These are phyloP conservation scores for Wiebesia pumilae DNA, from an alignment of 1,140 invertebrate genomes.

Conservation along the genomic window DNA sequence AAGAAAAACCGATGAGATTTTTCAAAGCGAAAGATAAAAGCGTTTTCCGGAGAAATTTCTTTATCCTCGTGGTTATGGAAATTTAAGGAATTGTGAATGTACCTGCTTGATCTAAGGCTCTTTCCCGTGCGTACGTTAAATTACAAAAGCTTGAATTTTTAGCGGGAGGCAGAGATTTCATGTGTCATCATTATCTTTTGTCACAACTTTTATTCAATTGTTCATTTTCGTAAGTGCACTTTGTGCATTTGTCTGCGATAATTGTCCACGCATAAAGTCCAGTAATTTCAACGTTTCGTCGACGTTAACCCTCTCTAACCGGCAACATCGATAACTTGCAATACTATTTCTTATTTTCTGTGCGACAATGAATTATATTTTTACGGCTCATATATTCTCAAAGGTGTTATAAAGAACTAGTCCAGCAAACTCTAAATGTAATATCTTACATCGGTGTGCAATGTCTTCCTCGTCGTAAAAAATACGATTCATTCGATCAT, in stretches of 20 bases:
- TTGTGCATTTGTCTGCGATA: not conserved
- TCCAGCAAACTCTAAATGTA: not conserved
- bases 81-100: conserved; percentile 19
- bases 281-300: too few species aligned
- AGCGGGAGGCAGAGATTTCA: not conserved
- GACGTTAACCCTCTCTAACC: too few species aligned
- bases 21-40: conserved; percentile 10
- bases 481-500: not conserved
- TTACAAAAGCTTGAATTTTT: not conserved
- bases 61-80: not conserved
- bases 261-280: too few species aligned
- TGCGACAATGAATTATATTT: too few species aligned
- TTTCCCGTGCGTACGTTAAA: not conserved
- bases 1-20: conserved; percentile 35
- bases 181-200: not conserved
- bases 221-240: not conserved
- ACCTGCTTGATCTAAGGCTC: not conserved
- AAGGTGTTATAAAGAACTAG: not conserved
- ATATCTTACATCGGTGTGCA: not conserved
- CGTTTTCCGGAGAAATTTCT: conserved; percentile 17
- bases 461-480: not conserved
- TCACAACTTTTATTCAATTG: not conserved
- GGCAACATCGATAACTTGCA: too few species aligned
- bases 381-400: not conserved
- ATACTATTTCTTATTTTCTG: too few species aligned